Percentiles rank a stretch among this genome's conserved stretches.
Conservation (phyloP, 2,113 vertebrate genomes). For the Aptenodytes patagonicus region DNA sequence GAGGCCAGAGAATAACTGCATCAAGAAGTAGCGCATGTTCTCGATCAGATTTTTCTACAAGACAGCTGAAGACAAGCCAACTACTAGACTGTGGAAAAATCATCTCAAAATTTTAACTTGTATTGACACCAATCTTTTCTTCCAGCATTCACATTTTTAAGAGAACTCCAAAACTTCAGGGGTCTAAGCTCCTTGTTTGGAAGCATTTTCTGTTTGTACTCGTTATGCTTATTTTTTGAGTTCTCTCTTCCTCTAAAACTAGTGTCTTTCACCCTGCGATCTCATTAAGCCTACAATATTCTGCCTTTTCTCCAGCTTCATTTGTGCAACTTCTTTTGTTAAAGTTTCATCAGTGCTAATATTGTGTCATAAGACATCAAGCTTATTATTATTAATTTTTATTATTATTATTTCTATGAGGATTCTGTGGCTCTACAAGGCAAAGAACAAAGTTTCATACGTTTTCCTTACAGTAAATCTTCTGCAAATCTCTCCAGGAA, state of each 20-base stretch:
- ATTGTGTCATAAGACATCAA: neutral
- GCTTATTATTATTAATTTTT: neutral
- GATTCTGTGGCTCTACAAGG: neutral
- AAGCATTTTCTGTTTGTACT: neutral
- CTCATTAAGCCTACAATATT: neutral
- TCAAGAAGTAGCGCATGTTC: neutral
- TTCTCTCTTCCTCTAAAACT: neutral
- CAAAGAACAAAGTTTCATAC: neutral
- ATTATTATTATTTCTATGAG: neutral
- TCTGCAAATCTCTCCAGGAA: slow-evolving; percentile 15
- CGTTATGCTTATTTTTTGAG: neutral
- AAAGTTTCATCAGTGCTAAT: neutral
- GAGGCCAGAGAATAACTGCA: neutral
- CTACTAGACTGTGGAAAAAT: neutral
- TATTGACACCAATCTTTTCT: neutral
- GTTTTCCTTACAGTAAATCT: neutral
- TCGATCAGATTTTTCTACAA: neutral
- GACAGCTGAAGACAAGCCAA: neutral
- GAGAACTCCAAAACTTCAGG: neutral
- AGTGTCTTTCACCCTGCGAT: neutral
- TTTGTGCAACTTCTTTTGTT: neutral
- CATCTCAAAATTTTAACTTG: neutral
- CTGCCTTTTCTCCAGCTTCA: neutral
- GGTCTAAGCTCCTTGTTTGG: neutral
- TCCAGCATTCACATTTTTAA: neutral